Evolutionary conservation across 2,113 vertebrate genomes (phyloP), one percentile per base, ranked within the genome.

Genomic region (Malaclemys terrapin): DNA sequence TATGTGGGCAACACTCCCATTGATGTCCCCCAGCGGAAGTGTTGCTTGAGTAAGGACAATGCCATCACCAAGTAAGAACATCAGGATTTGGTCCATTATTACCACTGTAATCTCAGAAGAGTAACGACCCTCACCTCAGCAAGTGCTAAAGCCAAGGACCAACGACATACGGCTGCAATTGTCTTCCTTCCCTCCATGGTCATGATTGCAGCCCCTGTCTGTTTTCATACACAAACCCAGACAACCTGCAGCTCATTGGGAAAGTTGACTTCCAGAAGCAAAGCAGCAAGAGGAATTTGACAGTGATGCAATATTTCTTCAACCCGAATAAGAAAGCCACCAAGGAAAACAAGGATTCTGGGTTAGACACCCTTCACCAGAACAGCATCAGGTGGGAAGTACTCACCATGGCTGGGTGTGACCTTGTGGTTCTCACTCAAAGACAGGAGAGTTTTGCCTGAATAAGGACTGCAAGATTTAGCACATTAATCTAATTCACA

Each of bases 251-350:
- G 90, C 98, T 98, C 86, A 97, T 98, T 47, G 98, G 98, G 87
- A 98, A 98, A 96, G 95, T 98, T 72, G 98, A 98, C 88, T 93
- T 98, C 76, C 94, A 97, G 47, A 99, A 98, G 94, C 98, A 98
- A 95, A 96, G 90, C 2, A 96, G 98, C 45, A 98, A 97, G 57
- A 50, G 93, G 17, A 96, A 91, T 92, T 82, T 98, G 91, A 98
- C 98, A 6, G 98, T 98, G 82, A 98, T 98, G 98, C 98, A 98
- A 49, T 98, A 98, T 95, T 99, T 99, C 94, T 97, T 93, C 11
- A 98, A 98, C 96, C 96, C 98, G 97, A 98, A 99, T 97, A 98
- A 98, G 92, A 98, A 88, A 88, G 98, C 98, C 24, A 97, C 54
- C 5, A 87, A 97, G 0, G 98, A 99, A 1, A 98, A 98, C 4